A percentile compares a stretch with the other conserved stretches of the same genome.
phyloP scores from a whole-genome alignment of 2,113 vertebrate genomes.

The Danio rerio region GRCz12tu NC_133192.1:28083501-28084000 shows the following conservation, averaged over 20 bases:
- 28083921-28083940: background rate
- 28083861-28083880: background rate
- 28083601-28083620: background rate
- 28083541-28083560: background rate
- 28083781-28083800: background rate
- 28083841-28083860: constrained; percentile 15
- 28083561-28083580: background rate
- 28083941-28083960: too few species aligned
- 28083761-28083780: background rate
- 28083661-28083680: background rate
- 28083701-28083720: background rate
- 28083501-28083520: background rate
- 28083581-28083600: background rate
- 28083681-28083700: background rate
- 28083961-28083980: too few species aligned
- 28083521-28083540: background rate
- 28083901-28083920: background rate
- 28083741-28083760: background rate
- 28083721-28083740: background rate
- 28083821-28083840: background rate
- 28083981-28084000: too few species aligned
- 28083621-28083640: background rate
- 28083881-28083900: background rate
- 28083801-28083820: background rate
- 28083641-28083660: background rate